Evolutionary conservation across 1,140 invertebrate genomes (phyloP), one percentile per base, ranked within the genome.

Genomic region (Tetragnatha versicolor): DNA sequence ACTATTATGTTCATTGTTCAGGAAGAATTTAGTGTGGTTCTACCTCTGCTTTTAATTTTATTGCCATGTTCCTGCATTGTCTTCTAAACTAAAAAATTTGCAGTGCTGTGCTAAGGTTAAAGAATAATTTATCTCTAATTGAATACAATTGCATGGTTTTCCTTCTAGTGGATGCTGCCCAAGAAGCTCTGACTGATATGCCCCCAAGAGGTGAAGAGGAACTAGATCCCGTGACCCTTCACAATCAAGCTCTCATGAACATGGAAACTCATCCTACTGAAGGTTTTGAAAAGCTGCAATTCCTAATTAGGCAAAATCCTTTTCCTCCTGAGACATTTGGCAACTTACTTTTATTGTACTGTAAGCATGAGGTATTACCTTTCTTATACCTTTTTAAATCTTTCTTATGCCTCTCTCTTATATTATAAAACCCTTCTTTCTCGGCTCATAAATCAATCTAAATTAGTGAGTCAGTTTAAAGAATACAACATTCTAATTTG

Each of bases 321-420:
- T 98, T 98, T 85, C 98, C 98, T 49, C 93, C 94, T 22, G 98
- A 99, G 89, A 98, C 98, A 1, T 98, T 99, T 87, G 92, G 95
- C 1, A 99, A 99, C 88, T 88, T 99, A 14, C 87, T 99, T 17
- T 87, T 99, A 1, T 88, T 98, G 0, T 99, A 98, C 85, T 97
- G 94, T 84, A 98, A 98, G 87, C 96, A 98, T 87, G 96, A 98
- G 82, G 88, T 89, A 81, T 72, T n/a, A n/a, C 17, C 49, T 27
- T 39, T 29, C 27, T 29, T 1, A 7, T 58, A 2, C 0, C 1
- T 47, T 17, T 22, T 45, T 42, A 10, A 79, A 72, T 55, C 25
- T 25, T 55, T 81, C 29, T 0, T 22, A n/a, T 63, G 3, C 1
- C 6, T 33, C 5, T 14, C 9, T 0, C 35, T n/a, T n/a, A n/a